Base-by-base conservation (phyloP, 2,888 invertebrate species). In the Agrochola circellaris region DNA sequence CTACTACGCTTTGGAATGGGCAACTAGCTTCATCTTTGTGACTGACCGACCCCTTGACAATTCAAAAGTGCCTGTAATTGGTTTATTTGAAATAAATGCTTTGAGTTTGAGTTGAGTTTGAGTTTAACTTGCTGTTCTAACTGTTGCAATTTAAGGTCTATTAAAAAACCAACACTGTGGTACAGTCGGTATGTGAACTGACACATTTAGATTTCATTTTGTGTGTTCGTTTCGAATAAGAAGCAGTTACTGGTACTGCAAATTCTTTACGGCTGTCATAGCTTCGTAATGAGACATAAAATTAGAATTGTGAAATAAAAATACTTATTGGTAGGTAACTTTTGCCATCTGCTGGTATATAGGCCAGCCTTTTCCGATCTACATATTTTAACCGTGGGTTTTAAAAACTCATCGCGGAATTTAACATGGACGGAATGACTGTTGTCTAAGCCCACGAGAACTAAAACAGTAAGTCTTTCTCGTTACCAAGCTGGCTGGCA, bases 61-160 rank as follows among this genome's bases (percentile, higher is more conserved):
- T n/a, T n/a, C n/a, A n/a, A n/a, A n/a, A n/a, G n/a, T n/a, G n/a
- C n/a, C n/a, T n/a, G n/a, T n/a, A n/a, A n/a, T n/a, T n/a, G n/a
- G n/a, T n/a, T n/a, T n/a, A n/a, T n/a, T n/a, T n/a, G n/a, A n/a
- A n/a, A n/a, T n/a, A n/a, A n/a, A n/a, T n/a, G n/a, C n/a, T n/a
- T n/a, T n/a, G n/a, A n/a, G n/a, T n/a, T n/a, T n/a, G n/a, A n/a
- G n/a, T n/a, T n/a, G n/a, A n/a, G n/a, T n/a, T n/a, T n/a, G n/a
- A n/a, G n/a, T n/a, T n/a, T n/a, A 42, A 42, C 42, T 42, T 2
- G 42, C 30, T 70, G 45, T 79, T 68, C 34, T 45, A 73, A 73
- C 17, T 56, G 30, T 73, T 51, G 56, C 56, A 56, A 20, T 66
- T 17, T 17, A 67, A 68, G 54, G 58, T 38, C 60, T 73, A 60